A percentile compares a stretch with the other conserved stretches of the same genome.
phyloP scores from a whole-genome alignment of 2,113 vertebrate species.

The Notarius lentiginosus region DNA sequence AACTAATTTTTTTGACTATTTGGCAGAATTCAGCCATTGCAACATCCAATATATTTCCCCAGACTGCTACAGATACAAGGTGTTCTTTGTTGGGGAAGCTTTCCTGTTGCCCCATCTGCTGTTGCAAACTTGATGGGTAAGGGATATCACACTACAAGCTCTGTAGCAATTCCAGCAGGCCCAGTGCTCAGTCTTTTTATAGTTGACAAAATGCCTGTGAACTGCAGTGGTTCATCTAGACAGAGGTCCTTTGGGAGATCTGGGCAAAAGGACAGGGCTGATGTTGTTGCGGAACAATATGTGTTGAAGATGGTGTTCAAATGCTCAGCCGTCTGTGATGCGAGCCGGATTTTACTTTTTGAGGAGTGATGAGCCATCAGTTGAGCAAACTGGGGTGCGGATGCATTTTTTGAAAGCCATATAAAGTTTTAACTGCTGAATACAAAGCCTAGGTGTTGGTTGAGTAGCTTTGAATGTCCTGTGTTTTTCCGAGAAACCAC shows the following conservation, averaged over 20 bases:
- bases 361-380: background rate
- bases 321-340: background rate
- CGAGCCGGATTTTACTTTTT: background rate
- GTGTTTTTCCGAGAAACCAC: background rate
- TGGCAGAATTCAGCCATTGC: background rate
- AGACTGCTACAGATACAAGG: background rate
- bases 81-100: background rate
- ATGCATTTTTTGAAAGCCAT: conserved; percentile 2
- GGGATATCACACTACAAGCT: background rate
- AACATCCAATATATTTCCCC: background rate
- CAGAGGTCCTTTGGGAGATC: background rate
- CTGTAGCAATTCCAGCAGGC: background rate
- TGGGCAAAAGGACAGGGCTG: background rate
- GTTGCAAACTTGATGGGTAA: background rate
- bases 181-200: background rate
- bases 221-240: background rate
- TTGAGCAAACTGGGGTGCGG: background rate
- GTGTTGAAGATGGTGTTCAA: background rate
- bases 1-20: background rate
- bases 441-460: background rate
- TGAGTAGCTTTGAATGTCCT: background rate
- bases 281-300: conserved; percentile 2
- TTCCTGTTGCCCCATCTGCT: background rate
- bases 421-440: background rate
- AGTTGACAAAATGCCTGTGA: conserved; percentile 1